Percentiles rank a stretch among this genome's conserved stretches.
phyloP scores from a whole-genome alignment of 2,797 vertebrate genomes.

The Eremophila alpestris region DNA sequence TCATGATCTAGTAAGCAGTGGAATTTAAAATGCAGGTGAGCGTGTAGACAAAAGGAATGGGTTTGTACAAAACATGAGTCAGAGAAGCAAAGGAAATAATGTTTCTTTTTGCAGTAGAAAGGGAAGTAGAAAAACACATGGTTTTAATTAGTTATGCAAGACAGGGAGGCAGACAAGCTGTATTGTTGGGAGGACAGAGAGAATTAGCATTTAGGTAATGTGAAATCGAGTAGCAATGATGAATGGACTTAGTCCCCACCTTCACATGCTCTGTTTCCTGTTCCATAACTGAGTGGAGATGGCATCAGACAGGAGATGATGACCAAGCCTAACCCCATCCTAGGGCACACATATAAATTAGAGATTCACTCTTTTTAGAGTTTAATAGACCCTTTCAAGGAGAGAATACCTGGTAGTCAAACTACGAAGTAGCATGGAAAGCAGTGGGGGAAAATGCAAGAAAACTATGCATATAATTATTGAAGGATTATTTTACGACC shows the following conservation, averaged over 20 bases:
- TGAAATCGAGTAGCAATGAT: not conserved
- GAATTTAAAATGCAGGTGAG: not conserved
- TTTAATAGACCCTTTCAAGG: not conserved
- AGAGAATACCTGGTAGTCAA: not conserved
- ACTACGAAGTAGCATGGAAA: not conserved
- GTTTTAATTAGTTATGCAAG: not conserved
- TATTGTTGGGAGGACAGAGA: not conserved
- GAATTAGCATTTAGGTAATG: not conserved
- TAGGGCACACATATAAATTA: not conserved
- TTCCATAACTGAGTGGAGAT: conserved; percentile 6
- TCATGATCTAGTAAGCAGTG: not conserved
- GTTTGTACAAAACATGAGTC: not conserved
- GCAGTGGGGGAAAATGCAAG: not conserved
- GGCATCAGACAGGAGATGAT: not conserved
- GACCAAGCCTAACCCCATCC: not conserved
- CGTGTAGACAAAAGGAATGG: not conserved
- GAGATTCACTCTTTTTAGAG: not conserved
- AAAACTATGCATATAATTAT: not conserved
- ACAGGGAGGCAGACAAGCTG: not conserved
- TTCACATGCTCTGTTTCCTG: not conserved
- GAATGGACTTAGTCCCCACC: not conserved
- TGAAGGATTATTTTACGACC: not conserved
- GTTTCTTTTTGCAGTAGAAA: not conserved
- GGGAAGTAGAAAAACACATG: not conserved
- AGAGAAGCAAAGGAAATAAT: not conserved